Evolutionary conservation across 2,888 invertebrate species (phyloP).

Genomic region (Lissocephala sabroskyi): DNA sequence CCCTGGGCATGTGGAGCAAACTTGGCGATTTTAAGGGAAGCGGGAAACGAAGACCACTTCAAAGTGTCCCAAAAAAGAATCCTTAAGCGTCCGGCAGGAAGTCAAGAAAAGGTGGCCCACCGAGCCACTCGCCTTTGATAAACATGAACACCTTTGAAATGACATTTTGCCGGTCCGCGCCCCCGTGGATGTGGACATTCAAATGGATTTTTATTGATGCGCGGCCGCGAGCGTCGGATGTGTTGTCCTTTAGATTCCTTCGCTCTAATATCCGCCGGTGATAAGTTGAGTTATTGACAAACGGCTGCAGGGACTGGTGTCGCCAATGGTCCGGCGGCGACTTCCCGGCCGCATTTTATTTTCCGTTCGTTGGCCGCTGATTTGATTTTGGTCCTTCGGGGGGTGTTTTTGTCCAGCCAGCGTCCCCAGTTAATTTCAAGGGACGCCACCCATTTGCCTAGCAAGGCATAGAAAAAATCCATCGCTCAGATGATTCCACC

Average conservation of each 20-base stretch:
- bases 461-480: no score
- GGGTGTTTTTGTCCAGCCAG: conserved; percentile 6
- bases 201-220: conserved; percentile 62
- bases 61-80: conserved; percentile 30
- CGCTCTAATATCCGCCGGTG: conserved; percentile 70
- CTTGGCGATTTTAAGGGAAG: no score
- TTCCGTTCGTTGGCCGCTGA: conserved; percentile 33
- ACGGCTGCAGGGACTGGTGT: conserved; percentile 12
- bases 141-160: conserved; percentile 58
- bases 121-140: conserved; percentile 28
- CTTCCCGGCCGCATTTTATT: conserved; percentile 12
- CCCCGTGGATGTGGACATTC: conserved; percentile 27
- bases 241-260: conserved; percentile 65
- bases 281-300: conserved; percentile 70
- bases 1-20: no score
- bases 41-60: no score
- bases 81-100: no score
- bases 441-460: conserved; percentile 25
- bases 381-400: conserved; percentile 45
- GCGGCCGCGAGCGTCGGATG: conserved; percentile 43
- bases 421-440: not conserved
- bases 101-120: not conserved
- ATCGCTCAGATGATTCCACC: conserved; percentile 40
- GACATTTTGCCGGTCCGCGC: conserved; percentile 10
- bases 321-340: conserved; percentile 11